phyloP scores from a whole-genome alignment of 2,113 vertebrate genomes.

The Mesitornis unicolor region DNA sequence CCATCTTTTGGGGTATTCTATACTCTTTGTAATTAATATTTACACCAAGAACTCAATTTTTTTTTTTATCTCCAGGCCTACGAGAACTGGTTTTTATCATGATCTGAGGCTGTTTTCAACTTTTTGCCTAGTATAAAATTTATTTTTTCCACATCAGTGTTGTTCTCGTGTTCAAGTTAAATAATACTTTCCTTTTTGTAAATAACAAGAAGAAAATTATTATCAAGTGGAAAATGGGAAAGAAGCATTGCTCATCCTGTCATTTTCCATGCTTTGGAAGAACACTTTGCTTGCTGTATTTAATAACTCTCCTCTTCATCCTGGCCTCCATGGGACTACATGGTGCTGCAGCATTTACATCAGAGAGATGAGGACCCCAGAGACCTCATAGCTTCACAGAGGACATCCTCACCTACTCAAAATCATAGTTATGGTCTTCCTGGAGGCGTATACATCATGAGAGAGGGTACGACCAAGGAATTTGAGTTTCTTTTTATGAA shows the following conservation, averaged over 20 bases:
- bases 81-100: background rate
- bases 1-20: background rate
- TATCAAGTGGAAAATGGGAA: background rate
- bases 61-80: background rate
- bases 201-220: background rate
- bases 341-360: background rate
- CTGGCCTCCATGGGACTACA: background rate
- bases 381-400: background rate
- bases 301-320: background rate
- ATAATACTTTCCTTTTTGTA: background rate
- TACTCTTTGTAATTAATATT: background rate
- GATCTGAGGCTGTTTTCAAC: background rate
- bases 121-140: background rate
- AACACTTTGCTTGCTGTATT: background rate
- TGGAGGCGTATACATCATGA: background rate
- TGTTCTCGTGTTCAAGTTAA: background rate
- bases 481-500: background rate
- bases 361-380: background rate
- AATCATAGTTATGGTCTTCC: background rate
- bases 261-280: background rate
- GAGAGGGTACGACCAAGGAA: background rate
- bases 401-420: background rate
- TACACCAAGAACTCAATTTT: background rate
- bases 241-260: background rate
- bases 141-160: background rate